Base-by-base conservation (phyloP, 1,140 invertebrate genomes). In the Listronotus bonariensis region DNA sequence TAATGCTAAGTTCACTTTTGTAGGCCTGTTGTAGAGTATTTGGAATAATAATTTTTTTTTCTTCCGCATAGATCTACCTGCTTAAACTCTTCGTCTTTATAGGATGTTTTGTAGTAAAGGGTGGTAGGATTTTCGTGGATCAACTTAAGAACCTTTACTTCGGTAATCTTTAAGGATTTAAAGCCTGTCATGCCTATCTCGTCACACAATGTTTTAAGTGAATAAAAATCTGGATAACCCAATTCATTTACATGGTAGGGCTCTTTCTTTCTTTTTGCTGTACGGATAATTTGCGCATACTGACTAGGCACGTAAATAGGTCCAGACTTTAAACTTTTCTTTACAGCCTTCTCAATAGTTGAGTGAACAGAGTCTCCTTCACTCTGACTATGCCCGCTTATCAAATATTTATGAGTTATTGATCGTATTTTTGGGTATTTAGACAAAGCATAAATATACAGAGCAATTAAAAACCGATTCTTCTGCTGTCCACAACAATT, bases 401-500 rank as follows among this genome's bases (percentile, higher is more conserved):
- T 72, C 43, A 80, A 52, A 68, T 68, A 80, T 65, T 79, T 78
- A 59, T 79, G 77, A 0, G 70, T 77, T 11, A 80, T 78, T 14
- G 65, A 49, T 26, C 73, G 62, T 15, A 77, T 73, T 46, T 73
- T 70, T 34, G 56, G 52, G 18, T 73, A 66, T 38, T 54, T 54
- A 70, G 43, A 31, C 1, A 78, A 70, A 11, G 74, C 76, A 61
- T 74, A 76, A 7, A 74, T 12, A 58, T 78, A 80, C 53, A 77
- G 55, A 4, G 69, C 46, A 53, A 74, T 63, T 9, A 80, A 68
- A 56, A 64, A 77, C 66, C 75, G 74, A 65, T 80, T 81, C 68
- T 80, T 78, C 56, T 80, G 75, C 72, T 81, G 79, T 0, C 78
- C 78, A 9, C 51, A 51, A 66, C 78, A 81, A 68, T 80, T 81